Base-by-base conservation (phyloP, 37 sponge, comb jelly and placozoan species). In the Hormiphora californensis region DNA sequence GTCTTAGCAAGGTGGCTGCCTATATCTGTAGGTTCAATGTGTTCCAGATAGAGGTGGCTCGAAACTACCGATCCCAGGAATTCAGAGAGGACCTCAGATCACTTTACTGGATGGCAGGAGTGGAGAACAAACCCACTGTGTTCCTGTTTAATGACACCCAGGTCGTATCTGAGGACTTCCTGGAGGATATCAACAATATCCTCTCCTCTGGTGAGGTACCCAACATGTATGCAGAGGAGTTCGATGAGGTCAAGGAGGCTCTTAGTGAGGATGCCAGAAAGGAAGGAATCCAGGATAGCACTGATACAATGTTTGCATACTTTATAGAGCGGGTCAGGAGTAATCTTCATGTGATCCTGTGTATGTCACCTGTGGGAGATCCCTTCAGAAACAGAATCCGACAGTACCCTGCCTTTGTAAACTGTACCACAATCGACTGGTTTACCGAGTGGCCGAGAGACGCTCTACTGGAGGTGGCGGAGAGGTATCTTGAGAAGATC, bases 401-500 rank as follows among this genome's bases (percentile, higher is more conserved):
- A 11, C 91, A 91, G 93, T 98, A 90, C 87, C 99, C 99, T 0
- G 95, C 95, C 32, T 93, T 94, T 87, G 94, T 94, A 39, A 98
- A 93, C 93, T 98, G 99, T 85, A 98, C 99, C 23, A 98, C 99
- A 32, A 98, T 98, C 32, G 99, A 98, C 89, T 94, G 95, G 99
- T 98, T 98, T 81, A 87, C 86, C 22, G 94, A 98, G 88, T 98
- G 99, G 99, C 99, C 99, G 21, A 92, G 89, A 39, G 99, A 98
- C 54, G 99, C 99, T 73, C 91, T 98, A 41, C 86, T 92, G 67
- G 99, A 98, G 54, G 99, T 98, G 62, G 95, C 95, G 0, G 92
- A 93, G 87, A 89, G 91, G 59, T 93, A 92, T 86, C 86, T 98
- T 51, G 95, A 95, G 81, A 93, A 94, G 1, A 92, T 95, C 23